Evolutionary conservation across 2,113 vertebrate genomes (phyloP).

Genomic region (Psettodes erumei): DNA sequence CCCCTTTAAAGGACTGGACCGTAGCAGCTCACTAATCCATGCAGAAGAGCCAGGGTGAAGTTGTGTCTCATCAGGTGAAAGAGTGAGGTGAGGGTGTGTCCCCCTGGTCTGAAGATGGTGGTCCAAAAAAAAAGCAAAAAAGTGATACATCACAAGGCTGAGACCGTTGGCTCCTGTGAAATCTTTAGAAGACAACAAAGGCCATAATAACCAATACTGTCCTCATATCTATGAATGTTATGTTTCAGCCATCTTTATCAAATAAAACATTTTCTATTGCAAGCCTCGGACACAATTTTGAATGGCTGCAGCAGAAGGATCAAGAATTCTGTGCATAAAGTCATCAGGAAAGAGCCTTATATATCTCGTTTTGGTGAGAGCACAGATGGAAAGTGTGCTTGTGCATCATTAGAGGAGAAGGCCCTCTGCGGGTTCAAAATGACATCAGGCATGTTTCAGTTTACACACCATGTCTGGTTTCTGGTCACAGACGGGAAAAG

Average conservation of each 20-base stretch:
- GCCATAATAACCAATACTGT: neutral
- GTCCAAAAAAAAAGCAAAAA: no score
- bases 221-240: conserved; percentile 7
- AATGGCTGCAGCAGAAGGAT: neutral
- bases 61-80: neutral
- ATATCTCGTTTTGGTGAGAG: no score
- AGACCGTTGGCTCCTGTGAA: conserved; percentile 11
- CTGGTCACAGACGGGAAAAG: no score
- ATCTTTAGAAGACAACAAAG: conserved; percentile 15
- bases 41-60: neutral
- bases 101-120: neutral
- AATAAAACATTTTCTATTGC: neutral
- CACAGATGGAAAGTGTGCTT: no score
- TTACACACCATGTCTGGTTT: no score
- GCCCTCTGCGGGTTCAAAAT: no score
- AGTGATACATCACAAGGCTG: conserved; percentile 20
- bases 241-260: neutral
- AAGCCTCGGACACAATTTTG: neutral
- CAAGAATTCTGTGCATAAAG: neutral
- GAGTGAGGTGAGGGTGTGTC: neutral
- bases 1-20: neutral
- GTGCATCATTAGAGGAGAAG: no score
- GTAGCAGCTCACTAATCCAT: neutral
- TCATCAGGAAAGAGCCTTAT: neutral
- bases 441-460: no score